Conservation (phyloP, 1,140 invertebrate genomes). For the Plodia interpunctella region DNA sequence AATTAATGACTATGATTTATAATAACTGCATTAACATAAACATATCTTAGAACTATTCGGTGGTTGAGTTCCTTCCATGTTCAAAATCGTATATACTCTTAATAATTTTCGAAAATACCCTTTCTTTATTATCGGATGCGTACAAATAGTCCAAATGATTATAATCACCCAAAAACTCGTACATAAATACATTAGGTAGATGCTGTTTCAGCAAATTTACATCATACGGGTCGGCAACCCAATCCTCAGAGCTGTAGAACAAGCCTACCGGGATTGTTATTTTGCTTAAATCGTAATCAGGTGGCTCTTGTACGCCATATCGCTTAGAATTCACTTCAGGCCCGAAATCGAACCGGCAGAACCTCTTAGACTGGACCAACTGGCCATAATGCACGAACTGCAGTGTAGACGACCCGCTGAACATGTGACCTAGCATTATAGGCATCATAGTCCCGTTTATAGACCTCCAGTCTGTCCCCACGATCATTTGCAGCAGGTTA, state of each 20-base stretch:
- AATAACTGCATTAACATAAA: not conserved
- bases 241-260: constrained; percentile 83
- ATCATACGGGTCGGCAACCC: constrained; percentile 79
- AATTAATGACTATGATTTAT: no score
- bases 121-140: constrained; percentile 76
- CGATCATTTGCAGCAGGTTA: constrained; percentile 77
- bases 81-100: constrained; percentile 55
- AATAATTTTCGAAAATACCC: constrained; percentile 75
- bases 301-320: constrained; percentile 78
- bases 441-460: constrained; percentile 78
- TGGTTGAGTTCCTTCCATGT: not conserved
- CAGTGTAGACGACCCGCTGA: constrained; percentile 86
- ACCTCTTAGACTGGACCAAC: constrained; percentile 71
- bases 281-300: constrained; percentile 79
- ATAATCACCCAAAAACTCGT: constrained; percentile 76
- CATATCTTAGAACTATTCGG: not conserved
- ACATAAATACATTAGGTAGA: constrained; percentile 62
- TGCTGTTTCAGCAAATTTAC: constrained; percentile 76
- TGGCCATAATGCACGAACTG: constrained; percentile 88
- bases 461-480: constrained; percentile 73
- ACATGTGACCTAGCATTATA: constrained; percentile 86
- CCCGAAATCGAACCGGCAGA: constrained; percentile 74
- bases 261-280: constrained; percentile 81
- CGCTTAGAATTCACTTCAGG: constrained; percentile 55
- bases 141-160: constrained; percentile 86